Evolutionary conservation across 2,797 vertebrate species (phyloP).

Genomic region (Hipposideros larvatus): DNA sequence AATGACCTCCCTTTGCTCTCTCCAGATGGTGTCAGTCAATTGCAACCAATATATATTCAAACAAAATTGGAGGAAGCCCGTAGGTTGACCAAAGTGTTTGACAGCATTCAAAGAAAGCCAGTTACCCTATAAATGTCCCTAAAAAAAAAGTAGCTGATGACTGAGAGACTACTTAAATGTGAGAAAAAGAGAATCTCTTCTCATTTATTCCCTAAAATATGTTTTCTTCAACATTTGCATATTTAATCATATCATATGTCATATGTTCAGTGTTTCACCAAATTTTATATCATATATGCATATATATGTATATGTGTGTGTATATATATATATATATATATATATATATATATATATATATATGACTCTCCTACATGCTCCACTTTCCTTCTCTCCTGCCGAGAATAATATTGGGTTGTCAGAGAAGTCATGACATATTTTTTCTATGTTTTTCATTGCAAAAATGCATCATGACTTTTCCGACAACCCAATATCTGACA

Average conservation of each 20-base stretch:
- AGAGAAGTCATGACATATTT: no score
- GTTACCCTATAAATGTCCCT: neutral
- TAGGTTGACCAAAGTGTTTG: neutral
- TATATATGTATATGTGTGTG: neutral
- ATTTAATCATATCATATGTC: neutral
- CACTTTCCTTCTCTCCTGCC: accelerated
- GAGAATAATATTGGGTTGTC: neutral
- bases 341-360: no score
- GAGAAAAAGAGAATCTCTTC: neutral
- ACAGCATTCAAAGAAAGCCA: neutral
- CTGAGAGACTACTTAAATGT: neutral
- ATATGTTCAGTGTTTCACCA: neutral
- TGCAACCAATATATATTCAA: slow-evolving; percentile 16
- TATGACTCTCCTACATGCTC: neutral
- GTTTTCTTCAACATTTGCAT: neutral
- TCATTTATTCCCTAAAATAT: neutral
- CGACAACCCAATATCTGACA: neutral
- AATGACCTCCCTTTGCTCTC: neutral
- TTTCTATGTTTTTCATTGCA: no score
- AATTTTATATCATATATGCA: neutral
- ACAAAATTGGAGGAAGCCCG: neutral
- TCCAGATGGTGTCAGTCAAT: neutral
- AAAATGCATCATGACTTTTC: no score
- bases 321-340: neutral
- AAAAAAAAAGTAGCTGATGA: neutral